A percentile compares a stretch with the other conserved stretches of the same genome.
phyloP scores from a whole-genome alignment of 2,113 vertebrate species.

The Polypterus bichir region DNA sequence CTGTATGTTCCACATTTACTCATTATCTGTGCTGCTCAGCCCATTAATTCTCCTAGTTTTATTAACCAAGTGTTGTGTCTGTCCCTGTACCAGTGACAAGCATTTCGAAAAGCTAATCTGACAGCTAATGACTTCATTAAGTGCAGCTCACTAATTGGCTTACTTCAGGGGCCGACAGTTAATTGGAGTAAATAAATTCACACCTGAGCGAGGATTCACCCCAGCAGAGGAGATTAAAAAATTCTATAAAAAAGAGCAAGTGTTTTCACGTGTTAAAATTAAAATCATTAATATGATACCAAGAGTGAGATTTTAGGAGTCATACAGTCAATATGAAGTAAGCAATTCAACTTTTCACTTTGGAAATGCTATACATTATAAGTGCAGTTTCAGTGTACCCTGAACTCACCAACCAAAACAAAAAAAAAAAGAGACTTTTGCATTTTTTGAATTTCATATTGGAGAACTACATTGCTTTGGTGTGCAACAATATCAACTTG shows the following conservation, averaged over 20 bases:
- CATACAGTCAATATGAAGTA: too few relatives aligned
- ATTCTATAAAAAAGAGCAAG: conserved; percentile 4
- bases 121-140: conserved; percentile 97
- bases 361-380: too few relatives aligned
- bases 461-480: background rate
- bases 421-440: too few relatives aligned
- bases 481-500: background rate
- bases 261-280: conserved; percentile 13
- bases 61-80: conserved; percentile 70
- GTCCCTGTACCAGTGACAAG: conserved; percentile 69
- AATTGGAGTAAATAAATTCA: conserved; percentile 96
- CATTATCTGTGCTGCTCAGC: conserved; percentile 87
- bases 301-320: too few relatives aligned
- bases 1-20: conserved; percentile 88
- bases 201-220: conserved; percentile 73
- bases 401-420: too few relatives aligned
- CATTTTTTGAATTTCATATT: too few relatives aligned
- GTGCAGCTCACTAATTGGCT: conserved; percentile 83
- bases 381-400: too few relatives aligned
- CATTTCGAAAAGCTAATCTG: conserved; percentile 81
- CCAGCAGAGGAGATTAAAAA: conserved; percentile 25
- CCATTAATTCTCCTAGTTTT: conserved; percentile 92
- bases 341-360: too few relatives aligned
- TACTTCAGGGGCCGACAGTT: conserved; percentile 84
- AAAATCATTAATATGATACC: conserved; percentile 35